phyloP scores from a whole-genome alignment of 2,113 vertebrate species.

The Eretmochelys imbricata region DNA sequence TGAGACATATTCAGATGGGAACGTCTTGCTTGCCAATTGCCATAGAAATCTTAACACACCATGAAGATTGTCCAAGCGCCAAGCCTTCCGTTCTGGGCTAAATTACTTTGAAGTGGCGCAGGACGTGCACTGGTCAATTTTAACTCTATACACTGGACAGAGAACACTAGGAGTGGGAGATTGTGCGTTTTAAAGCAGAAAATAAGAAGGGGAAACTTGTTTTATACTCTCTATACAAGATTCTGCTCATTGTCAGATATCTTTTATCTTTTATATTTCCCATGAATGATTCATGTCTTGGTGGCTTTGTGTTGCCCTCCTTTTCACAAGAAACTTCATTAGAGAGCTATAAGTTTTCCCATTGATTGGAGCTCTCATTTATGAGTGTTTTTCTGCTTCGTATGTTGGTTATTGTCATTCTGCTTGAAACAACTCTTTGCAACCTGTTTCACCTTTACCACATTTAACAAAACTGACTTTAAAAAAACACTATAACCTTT shows the following conservation, averaged over 20 bases:
- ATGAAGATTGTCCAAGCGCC: conserved; percentile 92
- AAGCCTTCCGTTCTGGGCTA: conserved; percentile 89
- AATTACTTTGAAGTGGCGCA: conserved; percentile 94
- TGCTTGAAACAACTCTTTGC: conserved; percentile 78
- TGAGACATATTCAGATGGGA: conserved; percentile 89
- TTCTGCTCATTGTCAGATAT: conserved; percentile 90
- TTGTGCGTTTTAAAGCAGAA: conserved; percentile 87
- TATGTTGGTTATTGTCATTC: conserved; percentile 82
- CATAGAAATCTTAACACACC: conserved; percentile 96
- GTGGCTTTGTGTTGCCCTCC: conserved; percentile 86
- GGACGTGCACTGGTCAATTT: conserved; percentile 92
- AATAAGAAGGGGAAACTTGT: conserved; percentile 91
- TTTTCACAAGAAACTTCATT: conserved; percentile 90
- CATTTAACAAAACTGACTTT: conserved; percentile 75
- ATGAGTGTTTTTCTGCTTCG: conserved; percentile 82
- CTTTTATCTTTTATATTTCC: conserved; percentile 96
- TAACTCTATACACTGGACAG: conserved; percentile 90
- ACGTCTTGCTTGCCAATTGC: conserved; percentile 89
- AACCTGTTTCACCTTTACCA: conserved; percentile 79
- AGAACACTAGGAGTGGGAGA: conserved; percentile 86
- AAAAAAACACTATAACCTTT: conserved; percentile 76
- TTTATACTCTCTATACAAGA: conserved; percentile 92
- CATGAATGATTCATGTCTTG: conserved; percentile 95
- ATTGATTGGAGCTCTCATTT: conserved; percentile 83
- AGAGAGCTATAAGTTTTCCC: conserved; percentile 88